Percentiles rank a stretch among this genome's conserved stretches.
phyloP scores from a whole-genome alignment of 2,888 invertebrate genomes.

The Rotaria magnacalcarata region DNA sequence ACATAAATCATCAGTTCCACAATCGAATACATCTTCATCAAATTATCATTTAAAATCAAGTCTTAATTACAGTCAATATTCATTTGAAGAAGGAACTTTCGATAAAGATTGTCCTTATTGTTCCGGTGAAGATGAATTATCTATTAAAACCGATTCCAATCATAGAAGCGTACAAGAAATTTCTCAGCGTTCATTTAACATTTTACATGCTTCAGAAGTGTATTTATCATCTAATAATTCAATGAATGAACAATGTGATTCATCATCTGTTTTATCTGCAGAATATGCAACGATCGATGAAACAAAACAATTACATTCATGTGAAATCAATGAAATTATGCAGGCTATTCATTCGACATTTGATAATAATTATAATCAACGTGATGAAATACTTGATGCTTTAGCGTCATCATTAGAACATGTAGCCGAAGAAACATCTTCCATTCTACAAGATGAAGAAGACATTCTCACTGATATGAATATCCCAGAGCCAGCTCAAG shows the following conservation, averaged over 20 bases:
- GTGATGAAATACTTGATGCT: background rate
- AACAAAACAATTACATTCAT: background rate
- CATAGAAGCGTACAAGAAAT: background rate
- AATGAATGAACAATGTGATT: background rate
- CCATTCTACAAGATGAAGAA: background rate
- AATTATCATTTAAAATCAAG: background rate
- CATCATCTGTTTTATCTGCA: background rate
- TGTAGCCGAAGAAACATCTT: background rate
- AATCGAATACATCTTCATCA: background rate
- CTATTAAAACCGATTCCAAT: background rate
- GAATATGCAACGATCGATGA: background rate
- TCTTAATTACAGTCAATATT: background rate
- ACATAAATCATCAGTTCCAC: background rate
- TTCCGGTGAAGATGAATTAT: background rate
- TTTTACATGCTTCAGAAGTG: background rate
- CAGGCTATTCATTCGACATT: background rate
- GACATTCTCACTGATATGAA: too few relatives aligned
- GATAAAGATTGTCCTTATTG: background rate
- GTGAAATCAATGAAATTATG: slow-evolving; percentile 3
- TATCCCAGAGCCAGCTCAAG: background rate
- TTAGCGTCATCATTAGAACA: background rate
- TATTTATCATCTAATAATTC: slow-evolving; percentile 3
- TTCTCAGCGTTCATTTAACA: background rate
- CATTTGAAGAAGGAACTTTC: background rate
- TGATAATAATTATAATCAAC: background rate